Conservation (phyloP, 2,888 invertebrate species). For the Andrena minutula region DNA sequence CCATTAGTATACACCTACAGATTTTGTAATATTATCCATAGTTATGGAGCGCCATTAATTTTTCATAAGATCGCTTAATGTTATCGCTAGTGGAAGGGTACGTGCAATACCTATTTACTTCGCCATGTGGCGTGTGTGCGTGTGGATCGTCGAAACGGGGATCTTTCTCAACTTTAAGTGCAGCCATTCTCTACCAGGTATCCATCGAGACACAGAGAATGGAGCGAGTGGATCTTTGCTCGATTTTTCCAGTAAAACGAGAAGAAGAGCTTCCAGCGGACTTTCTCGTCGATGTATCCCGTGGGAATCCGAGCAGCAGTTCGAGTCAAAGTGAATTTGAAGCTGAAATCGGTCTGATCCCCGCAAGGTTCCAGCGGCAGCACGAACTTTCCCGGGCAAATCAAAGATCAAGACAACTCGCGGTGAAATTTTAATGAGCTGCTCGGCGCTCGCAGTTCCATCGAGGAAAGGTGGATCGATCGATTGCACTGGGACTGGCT, state of each 20-base stretch:
- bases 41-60: too few relatives aligned
- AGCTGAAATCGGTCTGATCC: constrained; percentile 70
- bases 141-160: constrained; percentile 7
- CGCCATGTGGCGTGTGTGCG: neutral
- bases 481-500: constrained; percentile 41
- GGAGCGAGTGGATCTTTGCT: constrained; percentile 30
- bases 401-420: constrained; percentile 72
- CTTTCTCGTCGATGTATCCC: constrained; percentile 54
- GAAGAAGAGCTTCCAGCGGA: constrained; percentile 33
- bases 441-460: constrained; percentile 37
- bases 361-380: constrained; percentile 51
- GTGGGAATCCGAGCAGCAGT: constrained; percentile 65
- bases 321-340: constrained; percentile 69
- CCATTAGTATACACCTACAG: too few relatives aligned
- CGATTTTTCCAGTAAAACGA: constrained; percentile 57
- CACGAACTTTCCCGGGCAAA: constrained; percentile 56
- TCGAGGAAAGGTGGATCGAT: constrained; percentile 57
- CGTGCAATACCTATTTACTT: neutral
- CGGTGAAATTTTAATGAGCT: constrained; percentile 77
- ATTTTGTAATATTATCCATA: too few relatives aligned
- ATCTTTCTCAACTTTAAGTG: constrained; percentile 51
- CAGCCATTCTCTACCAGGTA: constrained; percentile 35
- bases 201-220: constrained; percentile 35
- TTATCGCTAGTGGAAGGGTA: neutral
- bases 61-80: neutral